A percentile compares a stretch with the other conserved stretches of the same genome.
These are phyloP conservation scores for Empidonax traillii DNA, from an alignment of 2,113 vertebrate genomes.

Conservation along the genomic window DNA sequence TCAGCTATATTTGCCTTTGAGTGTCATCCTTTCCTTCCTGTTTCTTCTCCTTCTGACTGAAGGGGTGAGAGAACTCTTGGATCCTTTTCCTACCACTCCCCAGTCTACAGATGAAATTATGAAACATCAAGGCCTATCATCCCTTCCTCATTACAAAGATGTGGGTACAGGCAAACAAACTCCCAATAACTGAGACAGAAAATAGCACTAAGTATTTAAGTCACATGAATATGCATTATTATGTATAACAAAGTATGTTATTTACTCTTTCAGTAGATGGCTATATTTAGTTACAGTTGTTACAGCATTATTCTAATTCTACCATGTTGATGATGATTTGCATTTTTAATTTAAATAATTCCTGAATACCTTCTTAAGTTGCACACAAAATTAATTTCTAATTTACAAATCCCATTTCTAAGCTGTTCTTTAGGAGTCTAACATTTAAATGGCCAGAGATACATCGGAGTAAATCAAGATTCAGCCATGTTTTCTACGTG, in stretches of 20 bases:
- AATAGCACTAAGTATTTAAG: background rate
- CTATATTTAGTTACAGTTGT: conserved; percentile 17
- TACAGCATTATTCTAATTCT: background rate
- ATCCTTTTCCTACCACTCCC: background rate
- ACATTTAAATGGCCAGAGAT: background rate
- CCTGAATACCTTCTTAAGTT: background rate
- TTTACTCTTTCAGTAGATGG: background rate
- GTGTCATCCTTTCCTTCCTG: background rate
- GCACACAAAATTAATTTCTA: background rate
- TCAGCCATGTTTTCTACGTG: background rate
- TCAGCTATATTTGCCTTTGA: background rate
- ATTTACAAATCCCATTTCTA: background rate
- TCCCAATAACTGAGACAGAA: background rate
- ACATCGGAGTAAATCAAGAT: background rate
- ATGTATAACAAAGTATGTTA: background rate
- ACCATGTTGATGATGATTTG: background rate
- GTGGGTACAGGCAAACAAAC: background rate
- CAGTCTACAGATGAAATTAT: background rate
- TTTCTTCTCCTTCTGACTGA: background rate
- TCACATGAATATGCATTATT: conserved; percentile 8
- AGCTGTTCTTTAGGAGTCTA: background rate
- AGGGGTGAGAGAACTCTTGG: background rate
- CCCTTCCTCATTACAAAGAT: background rate
- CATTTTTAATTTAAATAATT: conserved; percentile 25
- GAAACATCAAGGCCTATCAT: background rate